Evolutionary conservation across 2,888 invertebrate genomes (phyloP), one percentile per base, ranked within the genome.

Genomic region (Bruchidius siliquastri): DNA sequence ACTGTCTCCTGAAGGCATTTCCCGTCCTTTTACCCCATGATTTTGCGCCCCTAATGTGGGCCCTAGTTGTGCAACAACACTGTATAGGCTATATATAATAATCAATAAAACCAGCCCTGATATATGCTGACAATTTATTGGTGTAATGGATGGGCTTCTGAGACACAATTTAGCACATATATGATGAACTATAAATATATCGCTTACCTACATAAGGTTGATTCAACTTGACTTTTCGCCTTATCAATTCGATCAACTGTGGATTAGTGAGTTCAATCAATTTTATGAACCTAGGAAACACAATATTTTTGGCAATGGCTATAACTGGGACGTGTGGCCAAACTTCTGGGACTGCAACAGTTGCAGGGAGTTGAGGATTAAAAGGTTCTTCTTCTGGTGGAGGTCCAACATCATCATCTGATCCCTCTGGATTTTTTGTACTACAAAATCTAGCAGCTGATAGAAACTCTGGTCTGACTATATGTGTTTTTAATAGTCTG

Each of bases 231-330:
- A 99, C 96, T 89, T 99, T 99, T 77, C 97, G 91, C 83, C 97
- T 90, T 75, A 99, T 91, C 70, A 99, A 85, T 84, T 96, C 95
- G 83, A 97, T 96, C 73, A 99, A 88, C 72, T 91, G 89, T 69
- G 96, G 94, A 87, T 98, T 94, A 49, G 93, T 91, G 68, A 98
- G 89, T 90, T 99, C 99, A 77, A 99, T 92, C 79, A 99, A 91
- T 88, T 99, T 99, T 80, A 99, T 97, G 86, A 99, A 99, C 80
- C 96, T 92, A 21, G 99, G 99, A 88, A 99, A 99, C 0, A 99
- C 95, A 3, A 99, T 98, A 88, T 98, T 96, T 80, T 97, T 91
- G 82, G 90, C 93, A 77, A 99, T 95, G 0, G 98, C 97, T 79
- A 99, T 93, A 10, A 99, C 92, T 2, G 99, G 99, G 21, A 99